Conservation (phyloP, 1,140 invertebrate genomes). For the Drosophila punjabiensis region DNA sequence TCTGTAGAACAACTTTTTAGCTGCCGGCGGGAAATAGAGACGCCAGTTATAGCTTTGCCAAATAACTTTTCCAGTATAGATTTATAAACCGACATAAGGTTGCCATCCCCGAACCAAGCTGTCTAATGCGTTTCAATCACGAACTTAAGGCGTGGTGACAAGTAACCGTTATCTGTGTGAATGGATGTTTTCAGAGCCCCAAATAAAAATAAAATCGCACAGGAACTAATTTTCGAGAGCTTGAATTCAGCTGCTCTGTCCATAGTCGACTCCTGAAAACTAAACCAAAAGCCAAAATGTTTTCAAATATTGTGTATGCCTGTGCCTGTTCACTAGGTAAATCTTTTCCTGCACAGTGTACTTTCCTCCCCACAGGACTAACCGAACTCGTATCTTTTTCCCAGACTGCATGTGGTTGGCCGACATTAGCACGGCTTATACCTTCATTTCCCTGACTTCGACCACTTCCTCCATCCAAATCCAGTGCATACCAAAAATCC, state of each 20-base stretch:
- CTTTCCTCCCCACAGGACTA: constrained; percentile 20
- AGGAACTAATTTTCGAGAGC: constrained; percentile 39
- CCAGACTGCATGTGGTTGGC: constrained; percentile 56
- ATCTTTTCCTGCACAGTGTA: neutral
- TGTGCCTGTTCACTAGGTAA: neutral
- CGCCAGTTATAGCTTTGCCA: constrained; percentile 3
- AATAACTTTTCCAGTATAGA: constrained; percentile 69
- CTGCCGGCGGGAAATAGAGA: constrained; percentile 2
- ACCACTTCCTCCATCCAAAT: neutral
- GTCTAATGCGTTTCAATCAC: constrained; percentile 7
- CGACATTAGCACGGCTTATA: constrained; percentile 72
- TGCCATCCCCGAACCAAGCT: constrained; percentile 2
- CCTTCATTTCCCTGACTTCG: neutral
- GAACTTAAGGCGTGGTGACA: neutral
- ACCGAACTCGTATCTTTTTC: constrained; percentile 63
- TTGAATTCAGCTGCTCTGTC: constrained; percentile 16
- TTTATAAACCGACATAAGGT: constrained; percentile 46
- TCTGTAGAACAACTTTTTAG: constrained; percentile 39
- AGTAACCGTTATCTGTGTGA: constrained; percentile 9
- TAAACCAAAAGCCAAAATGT: constrained; percentile 36
- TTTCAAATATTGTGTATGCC: constrained; percentile 47
- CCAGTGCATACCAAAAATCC: constrained; percentile 50
- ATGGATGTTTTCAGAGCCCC: constrained; percentile 1
- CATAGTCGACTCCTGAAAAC: constrained; percentile 14
- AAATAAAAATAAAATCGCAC: constrained; percentile 17